Evolutionary conservation across 2,113 vertebrate species (phyloP), one percentile per base, ranked within the genome.

Genomic region (Pygoscelis adeliae): DNA sequence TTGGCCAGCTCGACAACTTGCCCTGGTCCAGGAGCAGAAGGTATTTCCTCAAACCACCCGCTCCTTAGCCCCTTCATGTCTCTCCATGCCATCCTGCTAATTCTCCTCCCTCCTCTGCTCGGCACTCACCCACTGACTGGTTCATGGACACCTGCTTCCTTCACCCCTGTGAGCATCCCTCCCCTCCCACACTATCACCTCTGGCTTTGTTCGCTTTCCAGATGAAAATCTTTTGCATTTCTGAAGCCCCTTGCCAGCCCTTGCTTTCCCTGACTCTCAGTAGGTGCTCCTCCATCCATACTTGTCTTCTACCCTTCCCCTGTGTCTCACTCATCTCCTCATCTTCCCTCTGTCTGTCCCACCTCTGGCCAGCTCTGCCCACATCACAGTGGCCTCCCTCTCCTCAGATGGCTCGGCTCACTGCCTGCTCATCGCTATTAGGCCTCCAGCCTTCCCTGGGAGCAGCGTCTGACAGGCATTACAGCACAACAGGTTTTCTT

Each of bases 381-480:
- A 13, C 2, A 2, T 6, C 26, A 5, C 2, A 0, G 12, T 49
- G 42, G 23, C 53, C 30, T 56, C 26, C 47, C 10, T 69, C n/a
- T 62, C 40, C 66, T 40, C 4, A 0, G 30, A 15, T 2, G 10
- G 14, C 47, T 49, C 3, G 5, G 9, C 52, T 79, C 40, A 23
- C 56, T 52, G 27, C 32, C 70, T 83, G 42, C 40, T 72, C 52
- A 14, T 40, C 1, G 0, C 47, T 74, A 3, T 20, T 36, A 44
- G 67, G 40, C 53, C 40, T 69, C n/a, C 49, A 85, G 50, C 56
- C n/a, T 56, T 55, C 16, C 55, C 83, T 34, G 13, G 19, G 16
- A 22, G 53, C n/a, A n/a, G 42, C 2, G 2, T 47, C 63, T 78
- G 49, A 40, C 13, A 30, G 21, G 14, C 32, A 23, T 78, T 53